Conservation (phyloP, 1,140 invertebrate genomes). For the Atopsyche davidsoni region DNA sequence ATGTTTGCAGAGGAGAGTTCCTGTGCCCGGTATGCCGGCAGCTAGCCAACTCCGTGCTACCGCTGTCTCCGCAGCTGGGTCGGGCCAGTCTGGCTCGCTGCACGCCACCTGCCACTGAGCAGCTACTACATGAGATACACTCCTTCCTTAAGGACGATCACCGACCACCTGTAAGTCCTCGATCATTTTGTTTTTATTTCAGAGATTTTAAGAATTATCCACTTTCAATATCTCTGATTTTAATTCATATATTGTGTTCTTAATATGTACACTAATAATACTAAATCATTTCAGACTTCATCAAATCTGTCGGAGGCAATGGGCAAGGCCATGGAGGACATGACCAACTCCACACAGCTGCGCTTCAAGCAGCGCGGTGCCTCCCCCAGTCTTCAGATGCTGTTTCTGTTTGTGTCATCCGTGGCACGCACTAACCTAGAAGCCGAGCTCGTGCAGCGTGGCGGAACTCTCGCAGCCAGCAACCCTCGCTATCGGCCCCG, state of each 20-base stretch:
- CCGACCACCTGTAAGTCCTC: constrained; percentile 52
- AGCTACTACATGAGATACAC: constrained; percentile 54
- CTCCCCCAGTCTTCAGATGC: constrained; percentile 62
- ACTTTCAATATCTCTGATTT: constrained; percentile 1
- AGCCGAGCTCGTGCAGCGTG: constrained; percentile 82
- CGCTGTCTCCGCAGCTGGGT: constrained; percentile 74
- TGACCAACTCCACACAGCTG: constrained; percentile 70
- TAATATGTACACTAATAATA: constrained; percentile 9
- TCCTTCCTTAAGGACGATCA: constrained; percentile 64
- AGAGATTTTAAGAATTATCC: background rate
- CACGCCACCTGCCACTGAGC: constrained; percentile 49
- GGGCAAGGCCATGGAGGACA: constrained; percentile 87
- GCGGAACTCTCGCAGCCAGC: constrained; percentile 62
- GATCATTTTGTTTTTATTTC: constrained; percentile 9
- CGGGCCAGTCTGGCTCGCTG: constrained; percentile 50
- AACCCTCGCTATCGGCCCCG: constrained; percentile 65
- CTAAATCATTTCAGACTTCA: constrained; percentile 40
- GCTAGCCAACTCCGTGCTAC: constrained; percentile 86
- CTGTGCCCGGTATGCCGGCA: constrained; percentile 90
- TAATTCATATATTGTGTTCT: constrained; percentile 2
- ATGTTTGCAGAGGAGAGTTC: constrained; percentile 74
- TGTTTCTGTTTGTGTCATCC: constrained; percentile 85
- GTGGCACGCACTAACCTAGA: constrained; percentile 90
- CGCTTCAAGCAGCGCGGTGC: constrained; percentile 48
- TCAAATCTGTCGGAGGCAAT: constrained; percentile 72